phyloP scores from a whole-genome alignment of 1,140 invertebrate species.

The Anoplophora glabripennis region DNA sequence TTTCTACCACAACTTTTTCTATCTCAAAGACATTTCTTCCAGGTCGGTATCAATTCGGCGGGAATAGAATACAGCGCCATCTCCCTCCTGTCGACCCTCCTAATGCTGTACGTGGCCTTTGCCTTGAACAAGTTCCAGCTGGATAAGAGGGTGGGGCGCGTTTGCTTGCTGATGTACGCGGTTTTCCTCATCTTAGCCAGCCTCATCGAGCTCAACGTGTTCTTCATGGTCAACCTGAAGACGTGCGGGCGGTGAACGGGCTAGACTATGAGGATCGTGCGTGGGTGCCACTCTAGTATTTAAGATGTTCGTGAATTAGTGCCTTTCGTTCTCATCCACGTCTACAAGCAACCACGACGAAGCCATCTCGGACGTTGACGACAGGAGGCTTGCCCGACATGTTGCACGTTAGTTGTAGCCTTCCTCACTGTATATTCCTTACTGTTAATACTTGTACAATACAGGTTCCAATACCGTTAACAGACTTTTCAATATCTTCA shows the following conservation, averaged over 20 bases:
- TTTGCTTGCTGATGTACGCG: slow-evolving; percentile 74
- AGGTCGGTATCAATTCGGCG: slow-evolving; percentile 69
- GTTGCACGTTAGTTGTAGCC: no score
- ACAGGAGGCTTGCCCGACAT: no score
- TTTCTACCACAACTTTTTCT: no score
- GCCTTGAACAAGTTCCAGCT: slow-evolving; percentile 75
- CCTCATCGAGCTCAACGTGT: slow-evolving; percentile 82
- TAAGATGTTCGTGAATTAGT: no score
- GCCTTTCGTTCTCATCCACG: no score
- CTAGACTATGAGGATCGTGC: neutral
- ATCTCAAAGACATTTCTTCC: slow-evolving; percentile 12
- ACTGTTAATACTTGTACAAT: no score
- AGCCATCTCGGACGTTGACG: no score
- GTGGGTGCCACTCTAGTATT: neutral
- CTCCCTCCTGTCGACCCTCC: slow-evolving; percentile 71
- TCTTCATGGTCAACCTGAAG: slow-evolving; percentile 81
- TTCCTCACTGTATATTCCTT: no score
- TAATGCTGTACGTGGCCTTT: slow-evolving; percentile 73
- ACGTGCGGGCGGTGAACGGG: slow-evolving; percentile 57
- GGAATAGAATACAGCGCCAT: slow-evolving; percentile 80
- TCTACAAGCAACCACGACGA: no score
- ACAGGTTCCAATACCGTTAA: no score
- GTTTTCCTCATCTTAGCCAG: slow-evolving; percentile 76
- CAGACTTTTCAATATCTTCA: no score
- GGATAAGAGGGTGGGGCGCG: slow-evolving; percentile 72